Percentiles rank a stretch among this genome's conserved stretches.
These are phyloP conservation scores for Heteromurus nitidus DNA, from an alignment of 2,888 invertebrate genomes.

Conservation along the genomic window DNA sequence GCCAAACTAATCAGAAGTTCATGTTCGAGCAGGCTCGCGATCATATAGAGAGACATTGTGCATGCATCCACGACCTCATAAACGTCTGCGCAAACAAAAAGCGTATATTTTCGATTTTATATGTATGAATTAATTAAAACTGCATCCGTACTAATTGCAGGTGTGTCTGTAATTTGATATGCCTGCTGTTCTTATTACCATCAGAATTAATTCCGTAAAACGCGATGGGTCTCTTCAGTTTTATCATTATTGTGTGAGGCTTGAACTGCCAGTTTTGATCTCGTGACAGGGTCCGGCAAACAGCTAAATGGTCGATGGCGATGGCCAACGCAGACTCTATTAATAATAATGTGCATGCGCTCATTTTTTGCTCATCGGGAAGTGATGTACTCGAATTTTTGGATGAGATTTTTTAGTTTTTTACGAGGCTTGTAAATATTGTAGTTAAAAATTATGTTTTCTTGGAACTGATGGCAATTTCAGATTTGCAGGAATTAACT, in stretches of 20 bases:
- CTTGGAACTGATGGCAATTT: constrained; percentile 18
- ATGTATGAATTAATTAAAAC: background rate
- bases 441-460: constrained; percentile 11
- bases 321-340: constrained; percentile 61
- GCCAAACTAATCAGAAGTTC: constrained; percentile 69
- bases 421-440: too few species aligned
- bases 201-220: constrained; percentile 67
- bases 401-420: too few species aligned
- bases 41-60: constrained; percentile 68
- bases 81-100: constrained; percentile 31
- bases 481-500: background rate
- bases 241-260: constrained; percentile 62
- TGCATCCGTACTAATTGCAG: constrained; percentile 31
- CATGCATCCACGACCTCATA: constrained; percentile 67
- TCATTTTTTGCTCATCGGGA: background rate
- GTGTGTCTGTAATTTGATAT: background rate
- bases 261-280: constrained; percentile 68
- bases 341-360: background rate
- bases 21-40: constrained; percentile 70
- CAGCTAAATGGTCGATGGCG: constrained; percentile 65
- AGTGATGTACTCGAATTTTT: background rate
- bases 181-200: constrained; percentile 25
- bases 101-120: constrained; percentile 5
- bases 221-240: constrained; percentile 64
- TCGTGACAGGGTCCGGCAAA: constrained; percentile 65